Conservation (phyloP, 1,140 invertebrate species). For the Bacillus rossius region DNA sequence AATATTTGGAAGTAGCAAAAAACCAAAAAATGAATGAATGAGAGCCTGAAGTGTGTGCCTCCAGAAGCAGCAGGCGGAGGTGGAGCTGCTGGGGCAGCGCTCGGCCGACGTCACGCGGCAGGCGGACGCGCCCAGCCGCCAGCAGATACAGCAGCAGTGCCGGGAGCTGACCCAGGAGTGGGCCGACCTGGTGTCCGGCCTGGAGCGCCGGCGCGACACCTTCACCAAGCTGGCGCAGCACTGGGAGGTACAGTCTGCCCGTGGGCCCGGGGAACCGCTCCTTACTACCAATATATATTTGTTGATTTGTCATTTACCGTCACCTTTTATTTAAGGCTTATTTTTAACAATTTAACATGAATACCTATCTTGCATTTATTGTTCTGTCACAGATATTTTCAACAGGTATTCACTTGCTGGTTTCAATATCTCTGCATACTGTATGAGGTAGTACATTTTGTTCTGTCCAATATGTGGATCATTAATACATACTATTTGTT, state of each 20-base stretch:
- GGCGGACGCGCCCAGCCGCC: slow-evolving; percentile 56
- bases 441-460: background rate
- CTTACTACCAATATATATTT: background rate
- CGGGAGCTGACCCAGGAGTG: slow-evolving; percentile 63
- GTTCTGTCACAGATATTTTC: no score
- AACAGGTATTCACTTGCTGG: no score
- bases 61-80: slow-evolving; percentile 53
- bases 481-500: slow-evolving; percentile 1
- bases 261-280: background rate
- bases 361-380: no score
- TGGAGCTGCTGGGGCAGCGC: slow-evolving; percentile 60
- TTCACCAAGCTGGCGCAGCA: slow-evolving; percentile 60
- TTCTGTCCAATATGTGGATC: background rate
- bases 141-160: slow-evolving; percentile 54
- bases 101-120: slow-evolving; percentile 55
- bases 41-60: slow-evolving; percentile 24
- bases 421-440: no score
- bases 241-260: slow-evolving; percentile 53
- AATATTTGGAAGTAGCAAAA: no score
- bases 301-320: no score
- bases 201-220: slow-evolving; percentile 58
- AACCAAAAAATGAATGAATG: no score
- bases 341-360: no score
- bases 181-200: slow-evolving; percentile 60
- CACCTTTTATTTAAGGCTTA: no score